Evolutionary conservation across 2,113 vertebrate species (phyloP).

Genomic region (Scortum barcoo): DNA sequence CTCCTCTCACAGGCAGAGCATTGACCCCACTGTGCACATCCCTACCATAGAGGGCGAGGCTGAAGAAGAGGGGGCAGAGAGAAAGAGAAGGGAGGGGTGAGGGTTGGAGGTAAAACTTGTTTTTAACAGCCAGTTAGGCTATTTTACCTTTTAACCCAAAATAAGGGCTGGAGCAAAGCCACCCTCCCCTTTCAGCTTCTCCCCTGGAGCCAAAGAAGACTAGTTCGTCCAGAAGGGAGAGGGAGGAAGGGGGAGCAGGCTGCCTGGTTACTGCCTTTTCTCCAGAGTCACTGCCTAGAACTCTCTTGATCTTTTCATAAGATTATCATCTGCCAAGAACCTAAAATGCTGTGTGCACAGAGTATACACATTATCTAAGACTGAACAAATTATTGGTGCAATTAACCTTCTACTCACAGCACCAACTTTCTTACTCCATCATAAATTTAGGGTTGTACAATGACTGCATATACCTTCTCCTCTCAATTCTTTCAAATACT

Average conservation of each 20-base stretch:
- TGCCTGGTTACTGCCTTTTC: conserved; percentile 41
- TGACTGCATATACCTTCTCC: conserved; percentile 37
- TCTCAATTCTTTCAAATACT: conserved; percentile 36
- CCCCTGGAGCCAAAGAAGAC: conserved; percentile 62
- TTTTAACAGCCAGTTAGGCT: conserved; percentile 70
- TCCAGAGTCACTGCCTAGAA: conserved; percentile 44
- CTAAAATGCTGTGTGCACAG: conserved; percentile 45
- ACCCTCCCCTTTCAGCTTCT: conserved; percentile 60
- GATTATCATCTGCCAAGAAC: conserved; percentile 77
- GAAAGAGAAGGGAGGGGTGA: conserved; percentile 32
- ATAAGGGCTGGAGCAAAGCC: conserved; percentile 67
- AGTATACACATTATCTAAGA: conserved; percentile 71
- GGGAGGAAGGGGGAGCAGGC: conserved; percentile 26
- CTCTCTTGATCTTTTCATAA: conserved; percentile 58
- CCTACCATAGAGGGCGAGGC: conserved; percentile 60
- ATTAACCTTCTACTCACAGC: conserved; percentile 83
- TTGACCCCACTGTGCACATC: conserved; percentile 74
- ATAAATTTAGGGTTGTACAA: conserved; percentile 69
- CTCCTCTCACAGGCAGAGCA: conserved; percentile 62
- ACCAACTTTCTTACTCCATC: conserved; percentile 81
- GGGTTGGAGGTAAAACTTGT: conserved; percentile 63
- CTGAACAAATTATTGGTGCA: conserved; percentile 58
- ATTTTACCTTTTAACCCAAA: conserved; percentile 77
- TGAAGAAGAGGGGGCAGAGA: conserved; percentile 43
- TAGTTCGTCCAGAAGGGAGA: conserved; percentile 53